Evolutionary conservation across 1,140 invertebrate genomes (phyloP).

Genomic region (Drosophila kurseongensis): DNA sequence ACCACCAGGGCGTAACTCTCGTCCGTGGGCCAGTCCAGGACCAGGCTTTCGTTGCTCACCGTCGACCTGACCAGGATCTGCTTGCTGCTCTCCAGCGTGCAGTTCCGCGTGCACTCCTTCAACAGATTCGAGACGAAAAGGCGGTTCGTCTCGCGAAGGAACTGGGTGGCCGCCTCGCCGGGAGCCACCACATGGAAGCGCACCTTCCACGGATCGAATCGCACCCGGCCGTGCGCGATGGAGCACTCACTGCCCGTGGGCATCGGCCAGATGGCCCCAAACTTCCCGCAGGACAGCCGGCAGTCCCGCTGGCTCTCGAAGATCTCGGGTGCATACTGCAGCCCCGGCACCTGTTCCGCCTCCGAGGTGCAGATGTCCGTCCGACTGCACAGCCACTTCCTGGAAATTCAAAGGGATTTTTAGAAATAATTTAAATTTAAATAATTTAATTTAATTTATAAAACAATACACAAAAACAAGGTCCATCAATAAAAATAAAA

Average conservation of each 20-base stretch:
- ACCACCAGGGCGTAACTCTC: slow-evolving; percentile 88
- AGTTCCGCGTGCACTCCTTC: slow-evolving; percentile 86
- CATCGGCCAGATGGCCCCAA: slow-evolving; percentile 89
- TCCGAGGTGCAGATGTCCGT: slow-evolving; percentile 59
- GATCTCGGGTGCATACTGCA: slow-evolving; percentile 12
- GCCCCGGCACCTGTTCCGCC: neutral
- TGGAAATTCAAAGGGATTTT: neutral
- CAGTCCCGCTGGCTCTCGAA: slow-evolving; percentile 86
- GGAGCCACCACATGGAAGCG: slow-evolving; percentile 86
- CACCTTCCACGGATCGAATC: slow-evolving; percentile 86
- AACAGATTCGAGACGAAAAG: slow-evolving; percentile 86
- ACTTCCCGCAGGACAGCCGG: slow-evolving; percentile 88
- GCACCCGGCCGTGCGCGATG: slow-evolving; percentile 85
- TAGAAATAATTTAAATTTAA: no score
- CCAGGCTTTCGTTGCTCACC: slow-evolving; percentile 85
- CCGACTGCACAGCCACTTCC: slow-evolving; percentile 61
- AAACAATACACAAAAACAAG: no score
- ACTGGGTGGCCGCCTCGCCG: slow-evolving; percentile 83
- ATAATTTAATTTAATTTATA: no score
- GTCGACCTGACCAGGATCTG: slow-evolving; percentile 86
- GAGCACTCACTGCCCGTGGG: slow-evolving; percentile 86
- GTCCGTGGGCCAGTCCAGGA: slow-evolving; percentile 87
- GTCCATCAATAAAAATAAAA: no score
- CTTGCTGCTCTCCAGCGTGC: slow-evolving; percentile 85
- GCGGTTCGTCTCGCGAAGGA: slow-evolving; percentile 85